A percentile compares a stretch with the other conserved stretches of the same genome.
phyloP scores from a whole-genome alignment of 2,797 vertebrate genomes.

The Nothura maculosa region DNA sequence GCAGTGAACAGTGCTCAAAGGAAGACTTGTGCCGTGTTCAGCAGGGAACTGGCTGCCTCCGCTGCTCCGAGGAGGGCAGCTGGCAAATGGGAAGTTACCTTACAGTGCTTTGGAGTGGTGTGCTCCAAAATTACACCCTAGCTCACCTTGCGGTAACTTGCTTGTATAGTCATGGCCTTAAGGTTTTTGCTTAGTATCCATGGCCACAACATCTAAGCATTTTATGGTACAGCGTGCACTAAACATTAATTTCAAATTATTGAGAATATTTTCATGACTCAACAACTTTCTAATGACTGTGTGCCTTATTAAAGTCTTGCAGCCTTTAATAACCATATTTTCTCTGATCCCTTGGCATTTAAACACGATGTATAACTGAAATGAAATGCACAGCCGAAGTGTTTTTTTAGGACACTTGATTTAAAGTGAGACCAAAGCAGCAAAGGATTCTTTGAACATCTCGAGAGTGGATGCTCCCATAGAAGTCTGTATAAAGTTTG shows the following conservation, averaged over 20 bases:
- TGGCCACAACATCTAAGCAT: constrained; percentile 55
- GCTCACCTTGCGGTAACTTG: constrained; percentile 65
- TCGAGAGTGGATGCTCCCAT: constrained; percentile 54
- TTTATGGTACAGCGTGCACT: constrained; percentile 48
- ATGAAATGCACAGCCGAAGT: constrained; percentile 44
- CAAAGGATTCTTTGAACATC: constrained; percentile 64
- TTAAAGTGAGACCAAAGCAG: constrained; percentile 59
- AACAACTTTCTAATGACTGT: constrained; percentile 63
- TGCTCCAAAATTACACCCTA: constrained; percentile 38
- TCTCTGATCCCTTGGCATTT: constrained; percentile 50
- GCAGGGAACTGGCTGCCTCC: background rate
- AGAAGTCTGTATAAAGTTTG: constrained; percentile 48
- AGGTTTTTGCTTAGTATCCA: constrained; percentile 63
- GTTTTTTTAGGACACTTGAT: constrained; percentile 44
- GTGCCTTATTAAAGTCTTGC: constrained; percentile 54
- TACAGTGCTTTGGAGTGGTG: background rate
- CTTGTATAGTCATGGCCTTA: constrained; percentile 42
- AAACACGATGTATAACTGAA: constrained; percentile 33
- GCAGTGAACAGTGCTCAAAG: background rate
- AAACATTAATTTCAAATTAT: constrained; percentile 74
- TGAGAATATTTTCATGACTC: constrained; percentile 71
- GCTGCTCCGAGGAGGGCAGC: background rate
- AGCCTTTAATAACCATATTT: constrained; percentile 66
- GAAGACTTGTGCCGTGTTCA: background rate
- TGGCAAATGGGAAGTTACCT: constrained; percentile 28